Evolutionary conservation across 1,140 invertebrate species (phyloP), one percentile per base, ranked within the genome.

Genomic region (Drosophila suzukii): DNA sequence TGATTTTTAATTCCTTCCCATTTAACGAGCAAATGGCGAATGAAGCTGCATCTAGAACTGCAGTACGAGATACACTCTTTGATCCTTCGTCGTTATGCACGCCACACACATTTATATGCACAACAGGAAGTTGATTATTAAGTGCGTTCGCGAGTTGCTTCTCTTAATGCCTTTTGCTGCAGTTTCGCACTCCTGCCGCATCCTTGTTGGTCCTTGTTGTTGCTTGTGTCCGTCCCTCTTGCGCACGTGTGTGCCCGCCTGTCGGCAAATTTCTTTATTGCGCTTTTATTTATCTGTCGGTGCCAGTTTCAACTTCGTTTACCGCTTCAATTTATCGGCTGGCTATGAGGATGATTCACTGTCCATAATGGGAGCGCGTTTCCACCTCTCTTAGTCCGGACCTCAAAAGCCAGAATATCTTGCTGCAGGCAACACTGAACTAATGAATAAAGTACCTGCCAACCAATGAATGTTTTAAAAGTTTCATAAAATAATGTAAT

Each of bases 191-290:
- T 65, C 34, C 67, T 44, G 53, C 32, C 24, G 44, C 46, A 54
- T 78, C 47, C 57, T 55, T 36, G 58, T 62, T 27, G 46, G 43
- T 51, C 41, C 36, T 63, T 39, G 17, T 55, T 20, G 49, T 59
- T 80, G 63, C 71, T 65, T 47, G 17, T 49, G 51, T 78, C 63
- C 62, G 74, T 68, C 78, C 60, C 55, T 38, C 47, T 49, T 47
- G 20, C 36, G 65, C 53, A 57, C 44, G 63, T 57, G 36, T 47
- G 51, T 41, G 27, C 38, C 36, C 32, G n/a, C 32, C 44, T 71
- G 66, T 75, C 53, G 59, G 71, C 70, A 79, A 83, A 86, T 88
- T 79, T 72, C 75, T 88, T 86, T 86, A 88, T 86, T 86, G 71
- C 70, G 39, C 83, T 82, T 85, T 88, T 79, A 88, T 86, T 86